A percentile compares a stretch with the other conserved stretches of the same genome.
phyloP scores from a whole-genome alignment of 2,797 vertebrate genomes.

The Sebastiscus albofasciatus region DNA sequence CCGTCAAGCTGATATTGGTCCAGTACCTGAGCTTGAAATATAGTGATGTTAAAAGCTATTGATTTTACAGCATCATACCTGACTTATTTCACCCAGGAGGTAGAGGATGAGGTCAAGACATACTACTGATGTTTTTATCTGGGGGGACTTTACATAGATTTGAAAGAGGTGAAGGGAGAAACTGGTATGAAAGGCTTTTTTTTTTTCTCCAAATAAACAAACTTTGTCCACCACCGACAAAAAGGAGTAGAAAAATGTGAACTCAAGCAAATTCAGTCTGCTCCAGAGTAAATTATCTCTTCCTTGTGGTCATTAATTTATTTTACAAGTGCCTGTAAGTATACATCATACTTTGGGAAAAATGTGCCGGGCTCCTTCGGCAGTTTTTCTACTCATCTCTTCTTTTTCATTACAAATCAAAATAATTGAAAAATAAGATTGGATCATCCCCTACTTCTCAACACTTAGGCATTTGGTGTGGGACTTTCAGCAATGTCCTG shows the following conservation, averaged over 20 bases:
- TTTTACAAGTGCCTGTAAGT: slow-evolving; percentile 9
- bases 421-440: slow-evolving; percentile 39
- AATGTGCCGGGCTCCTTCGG: slow-evolving; percentile 7
- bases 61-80: slow-evolving; percentile 58
- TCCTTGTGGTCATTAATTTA: slow-evolving; percentile 22
- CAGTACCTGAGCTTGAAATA: slow-evolving; percentile 38
- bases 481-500: slow-evolving; percentile 32
- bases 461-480: slow-evolving; percentile 3
- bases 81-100: slow-evolving; percentile 47
- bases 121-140: slow-evolving; percentile 22
- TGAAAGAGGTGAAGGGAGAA: slow-evolving; percentile 7
- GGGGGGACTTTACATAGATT: slow-evolving; percentile 5
- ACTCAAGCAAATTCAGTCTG: not conserved
- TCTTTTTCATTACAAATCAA: slow-evolving; percentile 23
- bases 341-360: not conserved
- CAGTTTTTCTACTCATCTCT: slow-evolving; percentile 13
- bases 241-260: not conserved
- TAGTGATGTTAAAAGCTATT: slow-evolving; percentile 67
- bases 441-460: not conserved
- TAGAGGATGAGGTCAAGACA: slow-evolving; percentile 33
- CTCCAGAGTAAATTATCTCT: not conserved
- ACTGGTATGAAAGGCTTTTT: not conserved
- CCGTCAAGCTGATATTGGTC: slow-evolving; percentile 27
- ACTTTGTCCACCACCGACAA: not conserved
- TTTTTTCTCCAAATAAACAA: not conserved